phyloP scores from a whole-genome alignment of 2,888 invertebrate species.

The Drosophila eohydei region DNA sequence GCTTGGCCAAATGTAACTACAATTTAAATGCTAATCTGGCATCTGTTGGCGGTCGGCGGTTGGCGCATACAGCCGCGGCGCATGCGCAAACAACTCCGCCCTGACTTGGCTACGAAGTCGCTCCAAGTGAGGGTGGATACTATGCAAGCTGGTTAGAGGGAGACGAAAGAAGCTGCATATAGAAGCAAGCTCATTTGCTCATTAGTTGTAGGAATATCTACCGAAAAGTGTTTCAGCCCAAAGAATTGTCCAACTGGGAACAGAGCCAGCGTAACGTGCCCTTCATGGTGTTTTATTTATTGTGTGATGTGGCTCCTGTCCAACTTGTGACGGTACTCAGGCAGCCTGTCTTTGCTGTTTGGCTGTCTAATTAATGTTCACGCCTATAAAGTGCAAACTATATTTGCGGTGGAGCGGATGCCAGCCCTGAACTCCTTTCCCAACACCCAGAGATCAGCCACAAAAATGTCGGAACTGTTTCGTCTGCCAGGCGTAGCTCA shows the following conservation, averaged over 20 bases:
- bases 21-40: slow-evolving; percentile 80
- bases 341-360: slow-evolving; percentile 26
- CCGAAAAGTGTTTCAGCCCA: slow-evolving; percentile 20
- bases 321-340: slow-evolving; percentile 38
- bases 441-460: slow-evolving; percentile 41
- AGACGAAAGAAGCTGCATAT: slow-evolving; percentile 24
- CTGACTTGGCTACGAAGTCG: slow-evolving; percentile 28
- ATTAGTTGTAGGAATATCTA: slow-evolving; percentile 51
- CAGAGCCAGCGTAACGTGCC: slow-evolving; percentile 9
- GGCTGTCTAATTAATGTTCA: slow-evolving; percentile 74
- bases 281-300: slow-evolving; percentile 58
- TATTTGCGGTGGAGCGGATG: slow-evolving; percentile 65
- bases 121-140: slow-evolving; percentile 46
- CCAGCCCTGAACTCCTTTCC: slow-evolving; percentile 55
- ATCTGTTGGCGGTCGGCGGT: slow-evolving; percentile 67
- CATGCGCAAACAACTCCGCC: slow-evolving; percentile 73
- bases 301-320: slow-evolving; percentile 54
- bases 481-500: slow-evolving; percentile 32
- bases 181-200: slow-evolving; percentile 59
- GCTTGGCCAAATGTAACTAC: slow-evolving; percentile 77
- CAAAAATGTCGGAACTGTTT: slow-evolving; percentile 51
- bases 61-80: slow-evolving; percentile 54
- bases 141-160: not conserved
- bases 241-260: slow-evolving; percentile 19
- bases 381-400: slow-evolving; percentile 70